Percentiles rank a stretch among this genome's conserved stretches.
Conservation (phyloP, 2,888 invertebrate genomes). For the Microchrysa polita region DNA sequence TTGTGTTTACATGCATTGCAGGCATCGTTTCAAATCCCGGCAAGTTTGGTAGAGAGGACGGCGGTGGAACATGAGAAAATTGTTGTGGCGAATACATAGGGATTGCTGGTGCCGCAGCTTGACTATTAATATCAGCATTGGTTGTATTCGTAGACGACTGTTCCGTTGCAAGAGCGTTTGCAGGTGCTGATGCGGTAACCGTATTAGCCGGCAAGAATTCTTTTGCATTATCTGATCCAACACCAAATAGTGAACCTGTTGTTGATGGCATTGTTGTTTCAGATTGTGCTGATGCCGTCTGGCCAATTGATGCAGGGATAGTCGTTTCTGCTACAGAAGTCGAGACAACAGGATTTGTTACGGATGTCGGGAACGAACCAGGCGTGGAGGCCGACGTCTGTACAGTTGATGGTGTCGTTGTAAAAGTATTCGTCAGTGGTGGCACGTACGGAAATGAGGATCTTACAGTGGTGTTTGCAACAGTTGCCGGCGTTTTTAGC, state of each 20-base stretch:
- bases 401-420: constrained; percentile 20
- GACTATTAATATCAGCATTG: constrained; percentile 31
- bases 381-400: constrained; percentile 42
- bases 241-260: constrained; percentile 49
- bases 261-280: constrained; percentile 44
- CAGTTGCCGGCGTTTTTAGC: constrained; percentile 38
- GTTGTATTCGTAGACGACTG: constrained; percentile 8
- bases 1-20: constrained; percentile 17
- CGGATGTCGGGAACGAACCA: background rate
- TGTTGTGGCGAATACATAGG: constrained; percentile 63
- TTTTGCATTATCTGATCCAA: constrained; percentile 38
- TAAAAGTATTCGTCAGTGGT: constrained; percentile 62
- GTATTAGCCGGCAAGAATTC: constrained; percentile 45
- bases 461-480: constrained; percentile 50
- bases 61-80: constrained; percentile 62
- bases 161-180: constrained; percentile 34
- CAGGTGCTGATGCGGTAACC: constrained; percentile 26
- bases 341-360: background rate
- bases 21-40: constrained; percentile 60
- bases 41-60: constrained; percentile 67
- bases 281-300: constrained; percentile 29
- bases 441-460: constrained; percentile 64
- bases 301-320: constrained; percentile 28
- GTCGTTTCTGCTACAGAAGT: background rate
- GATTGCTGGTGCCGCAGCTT: constrained; percentile 55